Conservation (phyloP, 1,140 invertebrate species). For the Plutomurus gul region DNA sequence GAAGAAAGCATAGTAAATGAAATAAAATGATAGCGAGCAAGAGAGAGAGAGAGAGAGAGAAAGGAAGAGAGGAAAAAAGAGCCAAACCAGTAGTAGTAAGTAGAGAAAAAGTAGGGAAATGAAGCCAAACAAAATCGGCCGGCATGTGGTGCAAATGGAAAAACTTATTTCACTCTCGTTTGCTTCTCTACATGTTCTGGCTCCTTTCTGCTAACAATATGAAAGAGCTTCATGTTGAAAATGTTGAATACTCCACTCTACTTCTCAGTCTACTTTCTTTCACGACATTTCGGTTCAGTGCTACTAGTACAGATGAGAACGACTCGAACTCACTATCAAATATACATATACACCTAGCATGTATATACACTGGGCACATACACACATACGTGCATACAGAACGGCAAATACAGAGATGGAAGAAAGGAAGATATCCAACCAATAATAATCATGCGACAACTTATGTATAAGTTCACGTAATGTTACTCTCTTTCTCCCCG, state of each 20-base stretch:
- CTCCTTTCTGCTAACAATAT: slow-evolving; percentile 16
- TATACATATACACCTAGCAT: background rate
- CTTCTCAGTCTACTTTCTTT: background rate
- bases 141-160: slow-evolving; percentile 28
- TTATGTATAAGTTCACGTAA: slow-evolving; percentile 28
- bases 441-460: background rate
- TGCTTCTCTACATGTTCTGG: slow-evolving; percentile 4
- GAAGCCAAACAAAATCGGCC: slow-evolving; percentile 25
- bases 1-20: slow-evolving; percentile 7
- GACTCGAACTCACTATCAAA: background rate
- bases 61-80: slow-evolving; percentile 15
- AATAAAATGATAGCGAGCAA: background rate
- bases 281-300: background rate
- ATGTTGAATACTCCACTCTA: background rate
- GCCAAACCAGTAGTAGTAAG: too few relatives aligned
- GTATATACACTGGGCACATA: background rate
- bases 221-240: slow-evolving; percentile 19
- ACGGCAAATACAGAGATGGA: background rate
- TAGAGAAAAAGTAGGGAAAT: slow-evolving; percentile 23
- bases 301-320: background rate
- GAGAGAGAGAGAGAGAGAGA: too few relatives aligned
- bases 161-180: slow-evolving; percentile 29
- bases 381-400: background rate
- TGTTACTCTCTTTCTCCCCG: background rate
- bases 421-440: background rate